These are phyloP conservation scores for Phasia obesa DNA, from an alignment of 2,888 invertebrate species.

Conservation along the genomic window DNA sequence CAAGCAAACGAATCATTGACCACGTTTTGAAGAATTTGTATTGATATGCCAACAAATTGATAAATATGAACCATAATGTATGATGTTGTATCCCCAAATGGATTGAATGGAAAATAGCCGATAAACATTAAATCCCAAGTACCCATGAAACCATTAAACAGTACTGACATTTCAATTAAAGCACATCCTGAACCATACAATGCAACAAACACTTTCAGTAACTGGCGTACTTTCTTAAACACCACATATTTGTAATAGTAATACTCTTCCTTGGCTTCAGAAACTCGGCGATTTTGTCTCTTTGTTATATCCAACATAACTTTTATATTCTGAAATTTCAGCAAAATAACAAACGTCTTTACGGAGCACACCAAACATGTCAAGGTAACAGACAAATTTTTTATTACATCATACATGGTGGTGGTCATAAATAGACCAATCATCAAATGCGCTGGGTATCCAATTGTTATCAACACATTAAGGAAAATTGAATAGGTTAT, in stretches of 20 bases:
- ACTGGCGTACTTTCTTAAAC: not conserved
- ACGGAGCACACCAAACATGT: slow-evolving; percentile 63
- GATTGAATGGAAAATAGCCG: slow-evolving; percentile 71
- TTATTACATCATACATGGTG: slow-evolving; percentile 59
- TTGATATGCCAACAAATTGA: slow-evolving; percentile 63
- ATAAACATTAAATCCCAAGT: slow-evolving; percentile 70
- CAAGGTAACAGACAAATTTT: slow-evolving; percentile 65
- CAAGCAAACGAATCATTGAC: slow-evolving; percentile 68
- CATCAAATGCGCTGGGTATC: slow-evolving; percentile 70
- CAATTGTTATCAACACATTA: slow-evolving; percentile 59
- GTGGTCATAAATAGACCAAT: slow-evolving; percentile 63
- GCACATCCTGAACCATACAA: not conserved
- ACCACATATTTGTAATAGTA: slow-evolving; percentile 34
- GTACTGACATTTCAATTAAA: slow-evolving; percentile 16
- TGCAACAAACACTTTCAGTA: slow-evolving; percentile 27
- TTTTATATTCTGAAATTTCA: slow-evolving; percentile 58
- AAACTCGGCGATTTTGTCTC: slow-evolving; percentile 49
- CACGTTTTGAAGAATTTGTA: slow-evolving; percentile 63
- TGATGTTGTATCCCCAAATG: not conserved
- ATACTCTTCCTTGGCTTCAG: slow-evolving; percentile 26
- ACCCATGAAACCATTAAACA: slow-evolving; percentile 53
- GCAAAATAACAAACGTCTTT: slow-evolving; percentile 63
- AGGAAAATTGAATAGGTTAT: slow-evolving; percentile 59
- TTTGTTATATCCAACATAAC: slow-evolving; percentile 59
- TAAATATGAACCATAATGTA: slow-evolving; percentile 66